phyloP scores from a whole-genome alignment of 2,113 vertebrate genomes.

The Protobothrops flavoviridis region DNA sequence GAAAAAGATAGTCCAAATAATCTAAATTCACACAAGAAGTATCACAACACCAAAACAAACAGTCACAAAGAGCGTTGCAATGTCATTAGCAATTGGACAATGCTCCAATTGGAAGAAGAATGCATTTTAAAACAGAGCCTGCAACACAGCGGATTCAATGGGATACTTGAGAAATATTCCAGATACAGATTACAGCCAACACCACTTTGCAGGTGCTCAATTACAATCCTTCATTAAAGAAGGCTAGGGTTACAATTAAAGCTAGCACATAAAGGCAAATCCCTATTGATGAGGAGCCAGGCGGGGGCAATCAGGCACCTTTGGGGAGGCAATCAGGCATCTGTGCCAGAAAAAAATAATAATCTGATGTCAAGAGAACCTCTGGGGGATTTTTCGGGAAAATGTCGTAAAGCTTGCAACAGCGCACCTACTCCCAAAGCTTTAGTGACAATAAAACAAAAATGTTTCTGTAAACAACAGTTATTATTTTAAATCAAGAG shows the following conservation, averaged over 20 bases:
- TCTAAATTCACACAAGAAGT: neutral
- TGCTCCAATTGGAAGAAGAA: neutral
- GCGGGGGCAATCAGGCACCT: conserved; percentile 61
- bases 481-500: conserved; percentile 34
- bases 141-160: conserved; percentile 21
- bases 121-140: neutral
- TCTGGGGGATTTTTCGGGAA: conserved; percentile 52
- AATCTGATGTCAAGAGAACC: conserved; percentile 56
- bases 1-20: neutral
- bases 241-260: conserved; percentile 63
- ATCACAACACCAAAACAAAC: neutral
- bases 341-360: conserved; percentile 50
- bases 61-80: neutral
- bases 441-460: neutral
- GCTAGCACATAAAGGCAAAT: conserved; percentile 47
- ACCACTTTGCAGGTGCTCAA: conserved; percentile 52
- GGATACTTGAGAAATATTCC: conserved; percentile 42
- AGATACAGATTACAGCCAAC: conserved; percentile 51
- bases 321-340: conserved; percentile 61
- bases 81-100: neutral
- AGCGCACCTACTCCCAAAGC: conserved; percentile 47
- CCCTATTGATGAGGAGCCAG: conserved; percentile 51
- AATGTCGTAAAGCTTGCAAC: conserved; percentile 38
- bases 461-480: conserved; percentile 15
- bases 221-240: conserved; percentile 61